Percentiles rank a stretch among this genome's conserved stretches.
Conservation (phyloP, 2,797 vertebrate species). For the Pseudochaenichthys georgianus region DNA sequence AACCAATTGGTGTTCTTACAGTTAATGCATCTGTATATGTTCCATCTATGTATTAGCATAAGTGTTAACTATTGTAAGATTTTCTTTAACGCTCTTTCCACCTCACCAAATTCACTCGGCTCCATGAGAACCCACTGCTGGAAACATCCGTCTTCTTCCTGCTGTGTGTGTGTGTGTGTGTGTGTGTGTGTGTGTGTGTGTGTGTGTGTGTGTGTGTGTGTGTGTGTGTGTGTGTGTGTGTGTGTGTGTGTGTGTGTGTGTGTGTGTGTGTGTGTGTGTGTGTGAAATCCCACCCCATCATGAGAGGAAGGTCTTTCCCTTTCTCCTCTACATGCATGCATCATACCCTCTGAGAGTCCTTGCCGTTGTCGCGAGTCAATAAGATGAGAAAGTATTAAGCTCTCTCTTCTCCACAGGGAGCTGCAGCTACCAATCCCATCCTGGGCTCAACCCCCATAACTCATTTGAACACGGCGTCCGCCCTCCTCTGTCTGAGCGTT, state of each 20-base stretch:
- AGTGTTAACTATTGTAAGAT: conserved; percentile 16
- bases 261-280: too few relatives aligned
- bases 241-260: too few relatives aligned
- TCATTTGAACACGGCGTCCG: conserved; percentile 25
- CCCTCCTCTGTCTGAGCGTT: conserved; percentile 18
- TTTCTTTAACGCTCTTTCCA: conserved; percentile 84
- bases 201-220: too few relatives aligned
- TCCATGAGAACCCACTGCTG: conserved; percentile 88
- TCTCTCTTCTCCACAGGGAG: conserved; percentile 19
- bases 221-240: too few relatives aligned
- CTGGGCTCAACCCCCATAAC: conserved; percentile 20
- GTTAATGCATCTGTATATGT: background rate
- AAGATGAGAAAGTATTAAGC: conserved; percentile 41
- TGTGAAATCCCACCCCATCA: background rate
- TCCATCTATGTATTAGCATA: conserved; percentile 2
- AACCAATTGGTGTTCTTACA: too few relatives aligned
- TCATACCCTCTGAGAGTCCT: conserved; percentile 21
- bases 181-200: conserved; percentile 30
- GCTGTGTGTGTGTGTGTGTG: conserved; percentile 47
- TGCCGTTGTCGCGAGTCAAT: conserved; percentile 15
- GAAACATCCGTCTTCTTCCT: conserved; percentile 89
- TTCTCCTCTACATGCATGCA: background rate
- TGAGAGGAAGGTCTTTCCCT: background rate
- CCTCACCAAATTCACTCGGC: conserved; percentile 91
- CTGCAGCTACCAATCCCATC: conserved; percentile 27